Percentiles rank a stretch among this genome's conserved stretches.
These are phyloP conservation scores for Sternotherus odoratus DNA, from an alignment of 2,797 vertebrate genomes.

Conservation along the genomic window DNA sequence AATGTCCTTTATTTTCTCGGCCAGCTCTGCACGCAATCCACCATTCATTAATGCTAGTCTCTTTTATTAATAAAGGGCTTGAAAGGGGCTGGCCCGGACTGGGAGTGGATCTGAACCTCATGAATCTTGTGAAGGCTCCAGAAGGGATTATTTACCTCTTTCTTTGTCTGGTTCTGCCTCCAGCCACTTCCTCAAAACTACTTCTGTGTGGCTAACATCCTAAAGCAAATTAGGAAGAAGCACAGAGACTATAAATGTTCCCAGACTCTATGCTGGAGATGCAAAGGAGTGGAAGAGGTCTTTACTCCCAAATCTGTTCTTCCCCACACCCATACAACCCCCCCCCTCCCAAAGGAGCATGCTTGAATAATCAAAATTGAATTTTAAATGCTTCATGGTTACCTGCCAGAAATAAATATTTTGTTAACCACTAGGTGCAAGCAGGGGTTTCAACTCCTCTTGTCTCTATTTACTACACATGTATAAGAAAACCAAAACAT, in stretches of 20 bases:
- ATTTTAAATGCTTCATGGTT: neutral
- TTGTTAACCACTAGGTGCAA: conserved; percentile 14
- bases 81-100: neutral
- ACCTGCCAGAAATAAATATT: conserved; percentile 9
- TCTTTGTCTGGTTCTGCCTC: neutral
- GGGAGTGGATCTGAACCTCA: neutral
- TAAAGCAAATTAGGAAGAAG: too few species aligned
- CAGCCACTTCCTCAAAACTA: neutral
- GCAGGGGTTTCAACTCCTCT: neutral
- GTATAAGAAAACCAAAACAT: neutral
- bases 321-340: neutral
- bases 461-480: neutral
- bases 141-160: neutral
- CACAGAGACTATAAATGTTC: neutral
- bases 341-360: accelerated
- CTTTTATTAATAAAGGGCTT: neutral
- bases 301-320: neutral
- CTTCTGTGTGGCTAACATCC: neutral
- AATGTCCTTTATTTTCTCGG: neutral
- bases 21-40: neutral
- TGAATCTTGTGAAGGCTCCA: neutral
- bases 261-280: neutral
- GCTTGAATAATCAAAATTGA: neutral
- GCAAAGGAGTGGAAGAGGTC: neutral
- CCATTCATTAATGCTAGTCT: neutral